These are phyloP conservation scores for Serilophus lunatus DNA, from an alignment of 2,113 vertebrate species.

Conservation along the genomic window DNA sequence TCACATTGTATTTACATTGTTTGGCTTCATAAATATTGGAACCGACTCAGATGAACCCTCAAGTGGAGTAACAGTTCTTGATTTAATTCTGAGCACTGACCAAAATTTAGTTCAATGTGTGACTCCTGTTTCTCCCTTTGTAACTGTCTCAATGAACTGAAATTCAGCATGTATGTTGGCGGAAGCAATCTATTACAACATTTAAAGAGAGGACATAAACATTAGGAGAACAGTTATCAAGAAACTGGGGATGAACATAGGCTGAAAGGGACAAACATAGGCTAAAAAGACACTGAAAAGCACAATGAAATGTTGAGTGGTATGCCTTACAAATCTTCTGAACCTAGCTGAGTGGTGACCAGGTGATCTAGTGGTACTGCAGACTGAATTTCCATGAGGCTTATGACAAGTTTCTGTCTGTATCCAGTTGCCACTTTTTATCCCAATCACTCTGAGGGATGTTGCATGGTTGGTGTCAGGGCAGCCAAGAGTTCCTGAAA, in stretches of 20 bases:
- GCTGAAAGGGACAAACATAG: background rate
- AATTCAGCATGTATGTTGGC: background rate
- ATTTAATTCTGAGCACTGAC: background rate
- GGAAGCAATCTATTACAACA: background rate
- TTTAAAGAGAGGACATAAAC: background rate
- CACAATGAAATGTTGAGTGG: background rate
- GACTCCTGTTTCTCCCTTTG: background rate
- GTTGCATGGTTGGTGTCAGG: background rate
- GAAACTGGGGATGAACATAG: background rate
- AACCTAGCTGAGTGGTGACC: background rate
- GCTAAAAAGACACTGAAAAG: background rate
- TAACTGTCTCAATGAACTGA: background rate
- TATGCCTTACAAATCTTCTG: background rate
- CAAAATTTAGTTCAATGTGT: background rate
- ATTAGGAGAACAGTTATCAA: background rate
- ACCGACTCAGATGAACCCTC: background rate
- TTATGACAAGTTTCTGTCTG: background rate
- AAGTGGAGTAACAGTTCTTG: background rate
- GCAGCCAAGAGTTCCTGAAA: background rate
- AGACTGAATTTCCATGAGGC: background rate
- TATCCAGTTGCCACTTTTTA: background rate
- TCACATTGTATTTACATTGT: background rate
- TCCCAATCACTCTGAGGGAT: fast-evolving
- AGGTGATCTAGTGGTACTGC: background rate
- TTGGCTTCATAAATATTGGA: background rate